These are phyloP conservation scores for Nothocercus nigrocapillus DNA, from an alignment of 2,113 vertebrate genomes.

Conservation along the genomic window DNA sequence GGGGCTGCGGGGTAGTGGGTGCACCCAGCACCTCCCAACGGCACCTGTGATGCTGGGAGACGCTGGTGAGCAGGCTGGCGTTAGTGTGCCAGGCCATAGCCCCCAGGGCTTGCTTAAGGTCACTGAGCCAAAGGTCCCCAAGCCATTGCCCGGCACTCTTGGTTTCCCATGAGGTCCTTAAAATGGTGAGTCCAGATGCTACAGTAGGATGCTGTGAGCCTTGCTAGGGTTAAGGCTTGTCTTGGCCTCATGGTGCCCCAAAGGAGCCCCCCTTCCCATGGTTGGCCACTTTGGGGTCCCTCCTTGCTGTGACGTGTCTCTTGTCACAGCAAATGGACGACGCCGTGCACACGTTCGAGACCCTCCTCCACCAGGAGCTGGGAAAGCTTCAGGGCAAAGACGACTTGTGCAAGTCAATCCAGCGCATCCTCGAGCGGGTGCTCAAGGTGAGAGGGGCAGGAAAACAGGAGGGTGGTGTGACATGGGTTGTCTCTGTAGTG, in stretches of 20 bases:
- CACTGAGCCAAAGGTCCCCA: too few relatives aligned
- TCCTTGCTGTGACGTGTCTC: neutral
- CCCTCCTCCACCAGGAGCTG: conserved; percentile 92
- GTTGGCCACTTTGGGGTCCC: neutral
- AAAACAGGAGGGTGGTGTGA: neutral
- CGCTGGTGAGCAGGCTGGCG: too few relatives aligned
- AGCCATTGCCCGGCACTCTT: too few relatives aligned
- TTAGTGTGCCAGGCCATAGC: too few relatives aligned
- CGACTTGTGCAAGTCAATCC: conserved; percentile 89
- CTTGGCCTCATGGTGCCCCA: neutral
- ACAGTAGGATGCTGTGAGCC: rapidly evolving
- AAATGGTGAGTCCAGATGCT: neutral
- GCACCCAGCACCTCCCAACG: too few relatives aligned
- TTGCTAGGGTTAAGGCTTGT: neutral
- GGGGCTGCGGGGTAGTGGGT: too few relatives aligned
- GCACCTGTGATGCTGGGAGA: too few relatives aligned
- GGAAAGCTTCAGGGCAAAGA: conserved; percentile 81
- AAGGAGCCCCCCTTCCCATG: neutral
- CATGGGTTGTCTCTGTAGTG: neutral
- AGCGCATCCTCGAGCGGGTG: conserved; percentile 93
- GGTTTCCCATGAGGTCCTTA: too few relatives aligned
- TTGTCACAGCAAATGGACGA: conserved; percentile 93
- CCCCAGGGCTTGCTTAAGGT: too few relatives aligned
- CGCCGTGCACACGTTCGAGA: conserved; percentile 92
- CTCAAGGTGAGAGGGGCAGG: conserved; percentile 85